phyloP scores from a whole-genome alignment of 2,113 vertebrate genomes.

The Myrmecobius fasciatus region DNA sequence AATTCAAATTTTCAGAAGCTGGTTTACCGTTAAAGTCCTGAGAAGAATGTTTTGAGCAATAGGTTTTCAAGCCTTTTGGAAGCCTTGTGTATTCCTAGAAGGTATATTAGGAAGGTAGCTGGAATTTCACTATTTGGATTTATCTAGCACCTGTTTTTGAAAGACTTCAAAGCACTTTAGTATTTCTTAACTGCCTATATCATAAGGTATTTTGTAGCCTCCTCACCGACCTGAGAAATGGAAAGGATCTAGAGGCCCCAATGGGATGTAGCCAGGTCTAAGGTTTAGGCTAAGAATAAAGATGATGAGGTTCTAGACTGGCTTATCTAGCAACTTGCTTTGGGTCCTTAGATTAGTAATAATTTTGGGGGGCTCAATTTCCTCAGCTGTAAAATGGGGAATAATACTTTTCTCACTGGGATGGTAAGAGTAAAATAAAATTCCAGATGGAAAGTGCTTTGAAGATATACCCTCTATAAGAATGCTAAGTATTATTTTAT shows the following conservation, averaged over 20 bases:
- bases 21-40: background rate
- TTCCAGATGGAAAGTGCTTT: conserved; percentile 22
- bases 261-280: conserved; percentile 4
- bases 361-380: background rate
- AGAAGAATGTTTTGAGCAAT: background rate
- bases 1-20: background rate
- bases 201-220: conserved; percentile 13
- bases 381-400: background rate
- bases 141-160: conserved; percentile 1
- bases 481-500: background rate
- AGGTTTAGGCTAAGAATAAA: background rate
- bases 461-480: background rate
- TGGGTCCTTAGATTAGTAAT: background rate
- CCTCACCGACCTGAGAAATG: background rate
- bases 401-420: background rate
- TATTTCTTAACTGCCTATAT: conserved; percentile 19
- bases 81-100: background rate
- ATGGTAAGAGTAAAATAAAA: background rate
- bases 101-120: background rate
- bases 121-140: background rate
- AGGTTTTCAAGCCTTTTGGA: background rate
- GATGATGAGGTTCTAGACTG: background rate
- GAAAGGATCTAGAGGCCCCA: conserved; percentile 23
- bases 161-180: conserved; percentile 73
- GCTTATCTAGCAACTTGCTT: background rate